Evolutionary conservation across 2,888 invertebrate genomes (phyloP), one percentile per base, ranked within the genome.

Genomic region (Caenorhabditis zanzibari): DNA sequence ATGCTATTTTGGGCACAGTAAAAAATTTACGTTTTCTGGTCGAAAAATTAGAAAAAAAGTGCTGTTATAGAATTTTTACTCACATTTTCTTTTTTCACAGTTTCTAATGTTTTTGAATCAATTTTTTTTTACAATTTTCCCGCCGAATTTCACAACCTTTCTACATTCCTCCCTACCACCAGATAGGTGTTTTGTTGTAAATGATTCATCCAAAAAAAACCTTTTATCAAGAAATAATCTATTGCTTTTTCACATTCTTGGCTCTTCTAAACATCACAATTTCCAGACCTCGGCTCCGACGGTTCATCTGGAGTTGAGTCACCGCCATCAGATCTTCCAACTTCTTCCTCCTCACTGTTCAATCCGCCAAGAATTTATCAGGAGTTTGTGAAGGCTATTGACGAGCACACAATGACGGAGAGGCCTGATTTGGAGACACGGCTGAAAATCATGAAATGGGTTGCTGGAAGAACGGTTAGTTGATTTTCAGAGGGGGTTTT

Each of bases 371-470:
- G 86, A 52, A 66, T 87, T 19, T 87, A 84, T 63, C 81, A 86
- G 19, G 85, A 85, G 19, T 87, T 87, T 59, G 82, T 87, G 10
- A 87, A 86, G 64, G 90, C 90, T 5, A 86, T 90, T 26, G 89
- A 90, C 16, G 85, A 86, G 69, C 84, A 88, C 16, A 64, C 86
- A 44, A 84, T 88, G 47, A 68, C 77, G 10, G 88, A 89, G 22
- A 63, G 76, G 9, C 90, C 90, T 14, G 86, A 89, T 71, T 79
- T 86, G 19, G 85, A 88, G 54, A 87, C 89, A 9, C 72, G 86
- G 1, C 75, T 89, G 38, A 89, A 89, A 79, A 89, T 90, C 10
- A 81, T 90, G 81, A 79, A 86, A 38, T 90, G 90, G 90, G 84
- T 90, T 28, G 72, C 84, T n/a, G 87, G 88, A 26, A 76, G 76